These are phyloP conservation scores for Polyergus mexicanus DNA, from an alignment of 1,140 invertebrate species.

Conservation along the genomic window DNA sequence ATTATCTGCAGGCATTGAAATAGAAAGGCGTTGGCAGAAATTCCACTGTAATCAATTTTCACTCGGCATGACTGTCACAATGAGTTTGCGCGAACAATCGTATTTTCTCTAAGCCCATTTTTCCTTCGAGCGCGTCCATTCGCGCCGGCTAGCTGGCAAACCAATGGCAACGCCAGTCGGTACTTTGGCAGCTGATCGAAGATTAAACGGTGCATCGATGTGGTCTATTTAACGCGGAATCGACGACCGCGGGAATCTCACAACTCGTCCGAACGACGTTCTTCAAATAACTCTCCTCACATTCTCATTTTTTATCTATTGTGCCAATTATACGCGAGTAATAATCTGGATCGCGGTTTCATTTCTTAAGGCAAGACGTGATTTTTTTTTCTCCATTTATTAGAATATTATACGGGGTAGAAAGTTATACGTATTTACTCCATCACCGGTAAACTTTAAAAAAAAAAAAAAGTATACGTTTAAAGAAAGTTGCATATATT, in stretches of 20 bases:
- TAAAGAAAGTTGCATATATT: neutral
- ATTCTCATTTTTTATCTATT: neutral
- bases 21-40: constrained; percentile 59
- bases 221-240: constrained; percentile 71
- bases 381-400: neutral
- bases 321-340: neutral
- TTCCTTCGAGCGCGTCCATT: constrained; percentile 55
- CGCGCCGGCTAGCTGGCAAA: neutral
- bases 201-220: constrained; percentile 67
- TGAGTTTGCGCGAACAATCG: constrained; percentile 78
- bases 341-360: neutral
- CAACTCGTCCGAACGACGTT: neutral
- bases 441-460: neutral
- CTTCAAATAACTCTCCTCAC: neutral
- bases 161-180: neutral
- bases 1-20: constrained; percentile 38
- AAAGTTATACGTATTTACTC: neutral
- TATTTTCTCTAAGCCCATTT: constrained; percentile 69
- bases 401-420: neutral
- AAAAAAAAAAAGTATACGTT: neutral
- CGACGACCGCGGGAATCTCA: constrained; percentile 27
- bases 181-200: constrained; percentile 62
- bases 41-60: constrained; percentile 58
- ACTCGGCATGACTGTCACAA: constrained; percentile 51
- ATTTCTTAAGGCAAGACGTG: too few species aligned